phyloP scores from a whole-genome alignment of 1,140 invertebrate species.

The Hylaeus anthracinus region DNA sequence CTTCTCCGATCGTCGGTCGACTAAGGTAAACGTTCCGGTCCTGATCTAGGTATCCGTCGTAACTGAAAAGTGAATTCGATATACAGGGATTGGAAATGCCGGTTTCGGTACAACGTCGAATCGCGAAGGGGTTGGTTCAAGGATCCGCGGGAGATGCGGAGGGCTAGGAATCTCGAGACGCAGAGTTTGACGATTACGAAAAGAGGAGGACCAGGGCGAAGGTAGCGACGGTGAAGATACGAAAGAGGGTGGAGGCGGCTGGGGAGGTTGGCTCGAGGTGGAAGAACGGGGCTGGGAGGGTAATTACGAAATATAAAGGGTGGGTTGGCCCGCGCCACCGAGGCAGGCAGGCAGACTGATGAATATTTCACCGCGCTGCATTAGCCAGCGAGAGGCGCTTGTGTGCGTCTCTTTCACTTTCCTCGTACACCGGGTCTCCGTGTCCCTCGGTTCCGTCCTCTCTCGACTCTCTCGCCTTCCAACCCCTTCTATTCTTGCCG shows the following conservation, averaged over 20 bases:
- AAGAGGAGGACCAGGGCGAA: conserved; percentile 25
- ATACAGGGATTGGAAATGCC: conserved; percentile 62
- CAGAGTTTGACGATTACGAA: conserved; percentile 55
- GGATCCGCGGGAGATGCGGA: conserved; percentile 9
- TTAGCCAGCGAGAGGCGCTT: conserved; percentile 75
- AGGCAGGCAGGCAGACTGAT: conserved; percentile 77
- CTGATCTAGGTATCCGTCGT: neutral
- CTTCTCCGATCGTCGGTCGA: too few relatives aligned
- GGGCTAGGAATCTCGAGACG: conserved; percentile 33
- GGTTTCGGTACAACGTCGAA: conserved; percentile 29
- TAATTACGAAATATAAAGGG: conserved; percentile 81
- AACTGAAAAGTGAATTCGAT: conserved; percentile 40
- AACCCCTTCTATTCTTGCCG: conserved; percentile 40
- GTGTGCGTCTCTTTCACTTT: conserved; percentile 75
- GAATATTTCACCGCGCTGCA: conserved; percentile 80
- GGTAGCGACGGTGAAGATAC: conserved; percentile 42
- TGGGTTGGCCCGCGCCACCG: conserved; percentile 73
- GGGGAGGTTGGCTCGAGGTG: conserved; percentile 67
- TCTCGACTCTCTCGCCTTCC: conserved; percentile 1
- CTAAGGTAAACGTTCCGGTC: too few relatives aligned
- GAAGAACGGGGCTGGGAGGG: conserved; percentile 71
- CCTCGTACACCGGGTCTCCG: conserved; percentile 53
- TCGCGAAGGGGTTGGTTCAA: conserved; percentile 4
- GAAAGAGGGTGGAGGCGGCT: conserved; percentile 46
- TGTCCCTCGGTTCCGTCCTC: conserved; percentile 15